Evolutionary conservation across 2,113 vertebrate species (phyloP).

Genomic region (Vicugna pacos): DNA sequence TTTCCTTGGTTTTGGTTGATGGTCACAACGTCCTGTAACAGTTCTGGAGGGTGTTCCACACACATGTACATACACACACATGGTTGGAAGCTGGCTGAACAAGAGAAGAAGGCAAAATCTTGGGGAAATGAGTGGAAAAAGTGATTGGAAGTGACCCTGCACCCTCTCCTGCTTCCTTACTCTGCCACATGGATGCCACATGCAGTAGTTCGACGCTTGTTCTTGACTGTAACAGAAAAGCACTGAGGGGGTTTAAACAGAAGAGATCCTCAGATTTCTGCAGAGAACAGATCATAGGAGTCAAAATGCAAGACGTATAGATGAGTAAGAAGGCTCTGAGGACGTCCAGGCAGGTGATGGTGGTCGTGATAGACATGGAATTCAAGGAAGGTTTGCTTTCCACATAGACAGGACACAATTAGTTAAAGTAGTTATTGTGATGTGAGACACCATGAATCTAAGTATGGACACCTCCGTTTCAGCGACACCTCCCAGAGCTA

Average conservation of each 20-base stretch:
- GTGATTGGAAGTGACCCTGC: too few species aligned
- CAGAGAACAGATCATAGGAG: not conserved
- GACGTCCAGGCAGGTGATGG: not conserved
- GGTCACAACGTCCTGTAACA: not conserved
- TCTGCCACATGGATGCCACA: not conserved
- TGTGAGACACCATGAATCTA: too few species aligned
- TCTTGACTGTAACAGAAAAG: not conserved
- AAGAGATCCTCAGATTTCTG: too few species aligned
- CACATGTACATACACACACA: not conserved
- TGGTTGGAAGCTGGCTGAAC: not conserved
- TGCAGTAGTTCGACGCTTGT: not conserved
- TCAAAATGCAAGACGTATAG: too few species aligned
- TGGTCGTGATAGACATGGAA: not conserved
- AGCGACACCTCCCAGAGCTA: fast-evolving
- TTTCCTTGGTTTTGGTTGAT: not conserved
- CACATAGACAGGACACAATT: too few species aligned
- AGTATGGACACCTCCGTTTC: not conserved
- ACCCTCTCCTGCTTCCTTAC: too few species aligned
- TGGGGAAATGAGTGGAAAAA: not conserved
- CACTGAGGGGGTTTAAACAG: not conserved
- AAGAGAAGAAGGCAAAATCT: not conserved
- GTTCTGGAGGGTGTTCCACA: not conserved
- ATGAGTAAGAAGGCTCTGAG: not conserved
- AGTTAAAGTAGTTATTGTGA: not conserved
- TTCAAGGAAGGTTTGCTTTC: not conserved